Evolutionary conservation across 2,888 invertebrate genomes (phyloP).

Genomic region (Ectemnius cavifrons): DNA sequence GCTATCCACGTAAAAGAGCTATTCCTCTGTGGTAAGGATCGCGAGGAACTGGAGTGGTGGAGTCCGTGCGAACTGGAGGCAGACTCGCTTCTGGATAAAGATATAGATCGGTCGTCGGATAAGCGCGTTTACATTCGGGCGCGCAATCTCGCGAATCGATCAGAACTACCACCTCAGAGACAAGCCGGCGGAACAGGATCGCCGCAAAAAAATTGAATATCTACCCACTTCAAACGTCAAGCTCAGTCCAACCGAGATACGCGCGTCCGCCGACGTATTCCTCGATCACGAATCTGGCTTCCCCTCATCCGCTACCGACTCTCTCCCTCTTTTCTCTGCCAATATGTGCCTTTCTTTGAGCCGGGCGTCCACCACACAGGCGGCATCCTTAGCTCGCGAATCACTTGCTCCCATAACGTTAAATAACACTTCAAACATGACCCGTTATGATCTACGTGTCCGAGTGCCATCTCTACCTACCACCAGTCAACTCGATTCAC

Average conservation of each 20-base stretch:
- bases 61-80: not conserved
- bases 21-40: not conserved
- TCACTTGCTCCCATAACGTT: no score
- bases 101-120: slow-evolving; percentile 13
- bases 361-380: no score
- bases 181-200: slow-evolving; percentile 22
- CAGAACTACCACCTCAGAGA: slow-evolving; percentile 35
- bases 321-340: no score
- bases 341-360: no score
- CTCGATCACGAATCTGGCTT: no score
- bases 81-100: not conserved
- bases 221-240: not conserved
- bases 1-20: not conserved
- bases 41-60: not conserved
- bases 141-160: slow-evolving; percentile 20
- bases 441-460: no score
- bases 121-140: slow-evolving; percentile 1
- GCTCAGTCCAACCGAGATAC: not conserved
- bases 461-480: no score
- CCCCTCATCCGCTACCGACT: no score
- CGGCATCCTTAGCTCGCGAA: no score
- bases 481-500: no score
- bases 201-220: slow-evolving; percentile 12
- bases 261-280: not conserved
- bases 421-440: no score